phyloP scores from a whole-genome alignment of 1,140 invertebrate species.

The Sarcophaga peregrina region DNA sequence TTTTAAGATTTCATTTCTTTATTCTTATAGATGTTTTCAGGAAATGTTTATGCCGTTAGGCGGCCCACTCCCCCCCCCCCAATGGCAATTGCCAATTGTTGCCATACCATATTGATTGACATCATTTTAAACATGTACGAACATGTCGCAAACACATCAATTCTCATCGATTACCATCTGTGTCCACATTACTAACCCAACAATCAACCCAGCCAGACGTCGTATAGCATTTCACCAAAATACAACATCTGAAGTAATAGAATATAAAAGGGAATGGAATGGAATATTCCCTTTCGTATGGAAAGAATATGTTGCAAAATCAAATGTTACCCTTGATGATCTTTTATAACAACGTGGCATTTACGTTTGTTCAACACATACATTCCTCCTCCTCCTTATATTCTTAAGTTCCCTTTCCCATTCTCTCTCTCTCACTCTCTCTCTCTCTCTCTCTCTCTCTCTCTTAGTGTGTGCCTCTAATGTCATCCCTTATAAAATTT shows the following conservation, averaged over 20 bases:
- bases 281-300: background rate
- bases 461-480: background rate
- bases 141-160: constrained; percentile 48
- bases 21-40: background rate
- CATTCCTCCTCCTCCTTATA: no score
- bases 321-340: constrained; percentile 38
- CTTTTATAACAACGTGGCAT: background rate
- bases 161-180: constrained; percentile 46
- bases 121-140: constrained; percentile 32
- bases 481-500: background rate
- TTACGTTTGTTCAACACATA: background rate
- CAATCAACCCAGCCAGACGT: background rate
- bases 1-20: background rate
- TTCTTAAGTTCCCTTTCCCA: background rate
- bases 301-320: constrained; percentile 18
- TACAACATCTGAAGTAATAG: background rate
- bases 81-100: background rate
- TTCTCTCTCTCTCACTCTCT: background rate
- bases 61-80: no score
- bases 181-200: background rate
- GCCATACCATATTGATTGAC: constrained; percentile 24
- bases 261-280: background rate
- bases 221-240: background rate
- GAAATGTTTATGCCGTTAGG: no score
- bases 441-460: background rate